phyloP scores from a whole-genome alignment of 2,888 invertebrate species.

The Zygaena filipendulae region DNA sequence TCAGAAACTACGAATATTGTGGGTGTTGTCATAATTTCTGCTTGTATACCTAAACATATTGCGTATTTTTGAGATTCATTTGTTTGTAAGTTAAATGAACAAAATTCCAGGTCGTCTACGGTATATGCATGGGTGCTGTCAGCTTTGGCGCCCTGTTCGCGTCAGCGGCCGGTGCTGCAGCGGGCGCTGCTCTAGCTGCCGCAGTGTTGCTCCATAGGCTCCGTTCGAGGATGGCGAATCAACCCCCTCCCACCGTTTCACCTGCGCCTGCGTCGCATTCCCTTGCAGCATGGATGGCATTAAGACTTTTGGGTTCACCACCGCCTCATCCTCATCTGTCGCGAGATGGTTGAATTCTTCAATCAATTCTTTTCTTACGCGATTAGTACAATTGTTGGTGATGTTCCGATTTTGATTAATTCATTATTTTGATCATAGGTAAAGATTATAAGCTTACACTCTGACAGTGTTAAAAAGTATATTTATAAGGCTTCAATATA shows the following conservation, averaged over 20 bases:
- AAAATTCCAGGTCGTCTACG: constrained; percentile 79
- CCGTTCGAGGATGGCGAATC: constrained; percentile 75
- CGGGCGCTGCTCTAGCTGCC: constrained; percentile 87
- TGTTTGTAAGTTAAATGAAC: too few species aligned
- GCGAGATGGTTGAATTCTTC: constrained; percentile 33
- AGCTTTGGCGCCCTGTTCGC: constrained; percentile 91
- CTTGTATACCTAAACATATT: too few species aligned
- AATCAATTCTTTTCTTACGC: neutral
- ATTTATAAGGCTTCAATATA: too few species aligned
- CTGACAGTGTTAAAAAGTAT: too few species aligned
- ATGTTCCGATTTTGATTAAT: too few species aligned
- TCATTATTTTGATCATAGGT: too few species aligned
- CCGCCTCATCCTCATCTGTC: constrained; percentile 41
- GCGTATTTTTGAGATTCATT: too few species aligned
- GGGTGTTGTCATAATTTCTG: too few species aligned
- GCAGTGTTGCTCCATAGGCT: constrained; percentile 85
- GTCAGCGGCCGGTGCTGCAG: constrained; percentile 86
- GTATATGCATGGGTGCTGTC: constrained; percentile 90
- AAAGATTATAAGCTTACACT: neutral
- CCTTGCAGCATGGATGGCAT: constrained; percentile 80
- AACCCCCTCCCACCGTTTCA: constrained; percentile 43
- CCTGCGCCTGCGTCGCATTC: constrained; percentile 71
- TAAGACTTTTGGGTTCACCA: constrained; percentile 70
- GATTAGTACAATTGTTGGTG: neutral
- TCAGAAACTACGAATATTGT: too few species aligned